A percentile compares a stretch with the other conserved stretches of the same genome.
Evolutionary conservation across 2,113 vertebrate genomes (phyloP).

Genomic region (Gasterosteus nipponicus): DNA sequence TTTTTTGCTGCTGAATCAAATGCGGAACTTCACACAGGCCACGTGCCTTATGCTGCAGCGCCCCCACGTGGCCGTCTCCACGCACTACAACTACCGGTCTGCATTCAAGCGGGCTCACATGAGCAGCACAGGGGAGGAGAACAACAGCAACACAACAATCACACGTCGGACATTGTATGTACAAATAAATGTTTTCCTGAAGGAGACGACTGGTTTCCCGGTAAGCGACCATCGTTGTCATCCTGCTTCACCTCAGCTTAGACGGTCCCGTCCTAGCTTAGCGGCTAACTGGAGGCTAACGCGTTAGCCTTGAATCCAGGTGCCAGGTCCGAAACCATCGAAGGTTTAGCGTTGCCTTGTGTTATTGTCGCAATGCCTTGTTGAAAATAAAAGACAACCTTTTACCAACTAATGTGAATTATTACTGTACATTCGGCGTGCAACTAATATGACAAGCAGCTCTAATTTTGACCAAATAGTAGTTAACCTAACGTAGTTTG

Average conservation of each 20-base stretch:
- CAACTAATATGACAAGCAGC: neutral
- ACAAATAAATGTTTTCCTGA: neutral
- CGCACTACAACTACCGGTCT: neutral
- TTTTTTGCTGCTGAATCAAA: neutral
- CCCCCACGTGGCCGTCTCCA: neutral
- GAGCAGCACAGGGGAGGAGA: conserved; percentile 34
- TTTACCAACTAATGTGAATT: rapidly evolving
- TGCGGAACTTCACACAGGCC: too few species aligned
- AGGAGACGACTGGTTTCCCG: conserved; percentile 4
- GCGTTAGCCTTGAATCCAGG: neutral
- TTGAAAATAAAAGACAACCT: rapidly evolving
- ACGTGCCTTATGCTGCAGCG: neutral
- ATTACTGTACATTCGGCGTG: neutral
- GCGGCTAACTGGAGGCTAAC: conserved; percentile 34
- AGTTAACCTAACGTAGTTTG: neutral
- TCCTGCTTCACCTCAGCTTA: neutral
- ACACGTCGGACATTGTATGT: neutral
- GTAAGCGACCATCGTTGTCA: conserved; percentile 31
- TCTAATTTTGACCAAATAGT: neutral
- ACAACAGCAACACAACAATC: conserved; percentile 21
- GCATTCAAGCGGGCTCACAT: conserved; percentile 38
- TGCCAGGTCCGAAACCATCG: neutral
- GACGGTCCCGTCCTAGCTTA: conserved; percentile 12
- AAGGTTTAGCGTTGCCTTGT: neutral
- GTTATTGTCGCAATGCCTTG: neutral